Evolutionary conservation across 2,888 invertebrate genomes (phyloP).

Genomic region (Mythimna loreyi): DNA sequence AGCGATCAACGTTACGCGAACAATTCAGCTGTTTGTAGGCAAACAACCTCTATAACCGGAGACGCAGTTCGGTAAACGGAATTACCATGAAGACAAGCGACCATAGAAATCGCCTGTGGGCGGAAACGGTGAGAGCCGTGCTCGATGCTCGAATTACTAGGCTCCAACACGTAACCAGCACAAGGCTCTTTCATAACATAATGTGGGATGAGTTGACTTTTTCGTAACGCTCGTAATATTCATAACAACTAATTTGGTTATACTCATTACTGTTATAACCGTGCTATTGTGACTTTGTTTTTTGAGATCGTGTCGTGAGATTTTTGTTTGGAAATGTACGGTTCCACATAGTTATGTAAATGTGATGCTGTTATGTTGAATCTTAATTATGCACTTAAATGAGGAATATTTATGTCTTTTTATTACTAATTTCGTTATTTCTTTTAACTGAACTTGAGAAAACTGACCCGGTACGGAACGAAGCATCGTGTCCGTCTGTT

Average conservation of each 20-base stretch:
- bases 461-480: slow-evolving; percentile 12
- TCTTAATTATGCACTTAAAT: slow-evolving; percentile 29
- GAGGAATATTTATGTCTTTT: slow-evolving; percentile 15
- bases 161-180: slow-evolving; percentile 73
- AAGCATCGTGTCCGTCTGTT: slow-evolving; percentile 33
- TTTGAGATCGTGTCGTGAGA: slow-evolving; percentile 47
- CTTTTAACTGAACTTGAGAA: slow-evolving; percentile 18
- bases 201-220: slow-evolving; percentile 73
- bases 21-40: slow-evolving; percentile 68
- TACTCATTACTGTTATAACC: slow-evolving; percentile 39
- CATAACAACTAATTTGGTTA: slow-evolving; percentile 50
- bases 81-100: slow-evolving; percentile 78
- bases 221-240: slow-evolving; percentile 59
- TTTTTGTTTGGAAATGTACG: slow-evolving; percentile 40
- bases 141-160: slow-evolving; percentile 64
- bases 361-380: slow-evolving; percentile 34
- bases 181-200: slow-evolving; percentile 77
- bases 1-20: slow-evolving; percentile 61
- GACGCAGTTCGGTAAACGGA: slow-evolving; percentile 72
- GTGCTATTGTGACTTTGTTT: slow-evolving; percentile 47
- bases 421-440: slow-evolving; percentile 2
- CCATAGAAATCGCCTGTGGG: slow-evolving; percentile 76
- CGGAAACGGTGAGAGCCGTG: slow-evolving; percentile 75
- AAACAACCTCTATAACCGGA: slow-evolving; percentile 74
- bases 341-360: slow-evolving; percentile 47